Conservation (phyloP, 2,113 vertebrate genomes). For the Alaudala cheleensis region DNA sequence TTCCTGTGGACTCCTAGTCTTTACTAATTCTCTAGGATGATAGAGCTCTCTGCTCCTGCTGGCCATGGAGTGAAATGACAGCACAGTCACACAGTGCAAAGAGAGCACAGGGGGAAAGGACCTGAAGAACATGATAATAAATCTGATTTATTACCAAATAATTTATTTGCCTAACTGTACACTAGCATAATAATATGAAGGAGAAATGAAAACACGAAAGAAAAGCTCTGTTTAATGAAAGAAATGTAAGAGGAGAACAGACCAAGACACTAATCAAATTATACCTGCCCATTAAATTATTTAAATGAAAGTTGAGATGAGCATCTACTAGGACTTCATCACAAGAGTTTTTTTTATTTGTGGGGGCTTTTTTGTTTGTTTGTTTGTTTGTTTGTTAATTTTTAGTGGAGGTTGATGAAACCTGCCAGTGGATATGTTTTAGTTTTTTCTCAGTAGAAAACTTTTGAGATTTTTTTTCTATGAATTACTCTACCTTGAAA, state of each 20-base stretch:
- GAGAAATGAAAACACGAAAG: not conserved
- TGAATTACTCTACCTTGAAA: not conserved
- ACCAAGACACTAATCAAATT: not conserved
- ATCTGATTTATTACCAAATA: not conserved
- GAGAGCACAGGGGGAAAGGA: not conserved
- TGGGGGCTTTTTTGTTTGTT: not conserved
- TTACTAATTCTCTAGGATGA: not conserved
- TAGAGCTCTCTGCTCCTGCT: not conserved
- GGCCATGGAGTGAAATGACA: not conserved
- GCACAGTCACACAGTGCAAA: not conserved
- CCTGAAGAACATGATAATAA: not conserved
- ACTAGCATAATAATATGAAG: not conserved
- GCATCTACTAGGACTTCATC: not conserved
- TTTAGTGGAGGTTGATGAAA: not conserved
- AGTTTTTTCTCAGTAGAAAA: not conserved
- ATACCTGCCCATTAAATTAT: not conserved
- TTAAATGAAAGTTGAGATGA: not conserved
- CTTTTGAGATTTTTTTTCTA: not conserved
- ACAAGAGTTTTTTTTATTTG: fast-evolving
- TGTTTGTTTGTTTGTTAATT: not conserved
- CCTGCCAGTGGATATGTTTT: not conserved
- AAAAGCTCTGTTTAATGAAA: not conserved
- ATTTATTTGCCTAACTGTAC: not conserved
- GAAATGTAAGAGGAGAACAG: not conserved
- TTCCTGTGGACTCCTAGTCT: not conserved